A percentile compares a stretch with the other conserved stretches of the same genome.
Evolutionary conservation across 2,888 invertebrate species (phyloP).

Genomic region (Philereme vetulata): DNA sequence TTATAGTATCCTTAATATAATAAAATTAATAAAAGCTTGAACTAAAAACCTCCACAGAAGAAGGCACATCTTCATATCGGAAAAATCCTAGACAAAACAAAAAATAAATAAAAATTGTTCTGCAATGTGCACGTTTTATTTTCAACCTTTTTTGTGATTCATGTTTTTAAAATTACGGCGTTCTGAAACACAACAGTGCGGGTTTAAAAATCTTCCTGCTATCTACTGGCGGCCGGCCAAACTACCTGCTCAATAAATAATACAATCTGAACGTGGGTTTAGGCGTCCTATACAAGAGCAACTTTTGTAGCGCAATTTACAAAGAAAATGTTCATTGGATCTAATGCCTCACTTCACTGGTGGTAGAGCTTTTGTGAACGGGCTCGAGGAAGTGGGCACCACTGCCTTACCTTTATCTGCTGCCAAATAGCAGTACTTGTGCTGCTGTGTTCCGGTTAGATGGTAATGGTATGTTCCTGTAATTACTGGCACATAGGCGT

Average conservation of each 20-base stretch:
- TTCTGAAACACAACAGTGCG: conserved; percentile 67
- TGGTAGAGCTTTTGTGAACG: too few relatives aligned
- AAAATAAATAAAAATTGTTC: conserved; percentile 40
- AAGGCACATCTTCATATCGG: neutral
- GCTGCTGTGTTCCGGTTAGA: too few relatives aligned
- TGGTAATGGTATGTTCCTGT: too few relatives aligned
- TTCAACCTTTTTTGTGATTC: conserved; percentile 69
- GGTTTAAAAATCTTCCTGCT: conserved; percentile 76
- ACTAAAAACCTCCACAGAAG: neutral
- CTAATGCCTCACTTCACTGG: too few relatives aligned
- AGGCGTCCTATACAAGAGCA: conserved; percentile 36
- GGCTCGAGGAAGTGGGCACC: too few relatives aligned
- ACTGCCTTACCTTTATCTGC: too few relatives aligned
- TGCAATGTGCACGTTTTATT: conserved; percentile 48
- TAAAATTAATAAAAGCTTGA: too few relatives aligned
- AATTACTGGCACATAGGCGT: too few relatives aligned
- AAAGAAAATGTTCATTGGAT: neutral
- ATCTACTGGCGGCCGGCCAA: conserved; percentile 75
- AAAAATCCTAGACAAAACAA: conserved; percentile 25
- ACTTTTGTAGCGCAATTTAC: conserved; percentile 31
- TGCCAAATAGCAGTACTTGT: too few relatives aligned
- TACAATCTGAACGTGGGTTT: conserved; percentile 60
- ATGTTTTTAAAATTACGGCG: conserved; percentile 73
- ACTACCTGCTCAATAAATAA: conserved; percentile 81
- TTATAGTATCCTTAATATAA: too few relatives aligned